phyloP scores from a whole-genome alignment of 2,888 invertebrate genomes.

The Ichneumoninae sp. region DNA sequence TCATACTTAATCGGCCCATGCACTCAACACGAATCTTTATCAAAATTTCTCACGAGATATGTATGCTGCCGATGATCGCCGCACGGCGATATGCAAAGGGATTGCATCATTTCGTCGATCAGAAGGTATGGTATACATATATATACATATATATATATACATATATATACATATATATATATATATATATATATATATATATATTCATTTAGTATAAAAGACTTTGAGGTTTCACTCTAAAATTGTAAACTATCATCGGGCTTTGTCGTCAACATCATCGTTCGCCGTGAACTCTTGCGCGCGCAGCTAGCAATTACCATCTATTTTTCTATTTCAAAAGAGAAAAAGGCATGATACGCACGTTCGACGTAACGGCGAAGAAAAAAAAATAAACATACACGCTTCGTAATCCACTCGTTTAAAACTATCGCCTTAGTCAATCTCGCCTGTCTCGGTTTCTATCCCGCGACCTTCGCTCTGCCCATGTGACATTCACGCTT shows the following conservation, averaged over 20 bases:
- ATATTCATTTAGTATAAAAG: constrained; percentile 11
- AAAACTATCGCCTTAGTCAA: constrained; percentile 49
- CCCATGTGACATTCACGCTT: constrained; percentile 48
- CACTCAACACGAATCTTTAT: constrained; percentile 18
- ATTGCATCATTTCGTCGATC: constrained; percentile 31
- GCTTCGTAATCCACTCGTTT: constrained; percentile 17
- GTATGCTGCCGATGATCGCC: neutral
- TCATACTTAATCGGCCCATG: constrained; percentile 23
- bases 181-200: no score
- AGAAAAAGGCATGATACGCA: constrained; percentile 40
- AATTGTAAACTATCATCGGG: constrained; percentile 27
- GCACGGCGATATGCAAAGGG: constrained; percentile 4
- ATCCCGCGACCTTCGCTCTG: constrained; percentile 51
- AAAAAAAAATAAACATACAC: constrained; percentile 25
- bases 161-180: neutral
- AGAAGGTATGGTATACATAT: constrained; percentile 22
- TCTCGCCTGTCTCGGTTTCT: constrained; percentile 45
- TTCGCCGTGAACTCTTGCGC: neutral
- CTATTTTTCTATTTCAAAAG: constrained; percentile 22
- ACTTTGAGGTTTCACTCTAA: constrained; percentile 18
- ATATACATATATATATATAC: constrained; percentile 3
- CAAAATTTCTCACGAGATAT: constrained; percentile 27
- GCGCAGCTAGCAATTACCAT: constrained; percentile 33
- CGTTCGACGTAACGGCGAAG: constrained; percentile 28
- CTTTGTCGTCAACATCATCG: constrained; percentile 41